Percentiles rank a stretch among this genome's conserved stretches.
These are phyloP conservation scores for Acrossocheilus fasciatus DNA, from an alignment of 2,797 vertebrate genomes.

Conservation along the genomic window DNA sequence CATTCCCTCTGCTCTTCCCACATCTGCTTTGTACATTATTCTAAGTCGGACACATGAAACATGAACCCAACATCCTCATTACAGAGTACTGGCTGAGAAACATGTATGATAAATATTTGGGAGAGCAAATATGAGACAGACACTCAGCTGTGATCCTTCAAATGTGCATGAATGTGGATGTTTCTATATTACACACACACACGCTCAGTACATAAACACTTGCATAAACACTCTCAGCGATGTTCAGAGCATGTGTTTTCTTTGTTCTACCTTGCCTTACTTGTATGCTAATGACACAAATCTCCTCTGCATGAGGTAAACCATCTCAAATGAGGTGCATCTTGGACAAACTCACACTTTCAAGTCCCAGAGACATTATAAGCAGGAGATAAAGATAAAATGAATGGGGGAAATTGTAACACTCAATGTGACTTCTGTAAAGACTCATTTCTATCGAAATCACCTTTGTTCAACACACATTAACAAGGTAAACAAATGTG, in stretches of 20 bases:
- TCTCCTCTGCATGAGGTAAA: constrained; percentile 56
- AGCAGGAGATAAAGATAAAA: background rate
- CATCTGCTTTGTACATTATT: constrained; percentile 44
- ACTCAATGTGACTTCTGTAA: no score
- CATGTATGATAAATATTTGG: constrained; percentile 56
- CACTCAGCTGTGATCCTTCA: background rate
- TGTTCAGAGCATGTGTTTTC: constrained; percentile 37
- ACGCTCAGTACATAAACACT: background rate
- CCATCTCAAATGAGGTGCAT: constrained; percentile 61
- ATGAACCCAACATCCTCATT: constrained; percentile 18
- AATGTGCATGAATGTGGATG: background rate
- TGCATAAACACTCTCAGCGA: background rate
- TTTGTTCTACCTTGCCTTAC: constrained; percentile 53
- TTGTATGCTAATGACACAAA: constrained; percentile 49
- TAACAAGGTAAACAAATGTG: background rate
- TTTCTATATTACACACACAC: constrained; percentile 4
- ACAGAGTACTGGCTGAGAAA: constrained; percentile 29
- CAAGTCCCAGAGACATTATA: constrained; percentile 19
- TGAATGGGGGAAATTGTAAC: background rate
- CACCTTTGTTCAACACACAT: background rate
- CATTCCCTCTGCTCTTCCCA: constrained; percentile 30
- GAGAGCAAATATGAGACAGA: constrained; percentile 9
- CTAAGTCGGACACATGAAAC: constrained; percentile 26
- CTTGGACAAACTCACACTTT: constrained; percentile 66
- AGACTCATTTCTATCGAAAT: no score